These are phyloP conservation scores for Leistus spinibarbis DNA, from an alignment of 2,888 invertebrate genomes.

Conservation along the genomic window DNA sequence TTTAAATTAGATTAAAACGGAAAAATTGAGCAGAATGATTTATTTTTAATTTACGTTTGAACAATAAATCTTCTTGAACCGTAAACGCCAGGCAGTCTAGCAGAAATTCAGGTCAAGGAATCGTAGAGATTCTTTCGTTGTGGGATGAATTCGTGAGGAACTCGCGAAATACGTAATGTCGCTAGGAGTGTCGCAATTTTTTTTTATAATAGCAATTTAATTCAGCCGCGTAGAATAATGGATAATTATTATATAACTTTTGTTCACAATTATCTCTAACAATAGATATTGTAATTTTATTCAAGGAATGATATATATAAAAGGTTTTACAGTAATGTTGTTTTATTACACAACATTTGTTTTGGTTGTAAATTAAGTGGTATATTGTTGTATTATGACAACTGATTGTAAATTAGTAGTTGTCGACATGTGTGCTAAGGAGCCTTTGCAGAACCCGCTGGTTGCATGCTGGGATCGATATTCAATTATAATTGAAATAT, in stretches of 20 bases:
- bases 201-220: neutral
- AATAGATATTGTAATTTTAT: neutral
- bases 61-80: slow-evolving; percentile 26
- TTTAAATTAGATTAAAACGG: too few relatives aligned
- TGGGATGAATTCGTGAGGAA: slow-evolving; percentile 18
- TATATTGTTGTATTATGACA: neutral
- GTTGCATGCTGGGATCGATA: neutral
- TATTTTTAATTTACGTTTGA: too few relatives aligned
- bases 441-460: neutral
- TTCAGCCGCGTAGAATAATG: neutral
- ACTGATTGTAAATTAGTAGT: neutral
- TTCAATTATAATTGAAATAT: neutral
- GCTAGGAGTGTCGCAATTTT: slow-evolving; percentile 18
- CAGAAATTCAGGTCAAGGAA: slow-evolving; percentile 33
- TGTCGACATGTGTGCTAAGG: neutral
- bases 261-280: neutral
- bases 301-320: neutral
- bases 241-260: neutral
- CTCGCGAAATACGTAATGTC: neutral
- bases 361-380: neutral
- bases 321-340: neutral
- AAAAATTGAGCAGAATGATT: too few relatives aligned
- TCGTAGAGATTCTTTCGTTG: slow-evolving; percentile 19
- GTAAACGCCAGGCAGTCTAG: slow-evolving; percentile 33
- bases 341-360: neutral